These are phyloP conservation scores for Microplitis deprimator DNA, from an alignment of 2,888 invertebrate species.

Conservation along the genomic window DNA sequence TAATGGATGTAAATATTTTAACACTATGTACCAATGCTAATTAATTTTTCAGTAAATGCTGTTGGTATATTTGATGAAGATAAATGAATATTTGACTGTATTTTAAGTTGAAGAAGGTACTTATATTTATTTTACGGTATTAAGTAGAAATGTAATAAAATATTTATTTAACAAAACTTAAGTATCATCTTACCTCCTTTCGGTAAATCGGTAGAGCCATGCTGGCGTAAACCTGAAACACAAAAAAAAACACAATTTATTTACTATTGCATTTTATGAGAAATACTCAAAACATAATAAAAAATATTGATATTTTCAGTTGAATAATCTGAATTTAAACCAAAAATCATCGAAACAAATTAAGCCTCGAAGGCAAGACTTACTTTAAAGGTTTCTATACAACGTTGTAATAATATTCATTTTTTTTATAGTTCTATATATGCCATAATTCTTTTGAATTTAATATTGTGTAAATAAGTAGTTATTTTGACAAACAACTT, in stretches of 20 bases:
- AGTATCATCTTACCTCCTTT: constrained; percentile 57
- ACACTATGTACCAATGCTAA: not conserved
- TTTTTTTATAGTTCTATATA: too few relatives aligned
- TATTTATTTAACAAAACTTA: too few relatives aligned
- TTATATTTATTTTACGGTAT: not conserved
- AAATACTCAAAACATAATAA: not conserved
- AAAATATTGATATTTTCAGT: not conserved
- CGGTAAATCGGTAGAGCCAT: constrained; percentile 64
- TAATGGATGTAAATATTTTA: constrained; percentile 19
- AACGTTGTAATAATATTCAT: too few relatives aligned
- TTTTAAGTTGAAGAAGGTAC: not conserved
- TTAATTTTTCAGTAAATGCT: constrained; percentile 10
- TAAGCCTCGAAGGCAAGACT: too few relatives aligned
- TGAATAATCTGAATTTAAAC: too few relatives aligned
- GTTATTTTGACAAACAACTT: too few relatives aligned
- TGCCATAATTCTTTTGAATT: too few relatives aligned
- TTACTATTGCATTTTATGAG: not conserved
- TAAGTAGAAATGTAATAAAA: too few relatives aligned
- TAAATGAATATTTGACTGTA: constrained; percentile 3
- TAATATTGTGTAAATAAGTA: too few relatives aligned
- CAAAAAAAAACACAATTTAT: constrained; percentile 41
- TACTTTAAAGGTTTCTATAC: too few relatives aligned
- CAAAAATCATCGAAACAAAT: too few relatives aligned
- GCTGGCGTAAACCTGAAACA: constrained; percentile 65
- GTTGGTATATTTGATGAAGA: not conserved